Evolutionary conservation across 2,888 invertebrate species (phyloP).

Genomic region (Trichogramma evanescens): DNA sequence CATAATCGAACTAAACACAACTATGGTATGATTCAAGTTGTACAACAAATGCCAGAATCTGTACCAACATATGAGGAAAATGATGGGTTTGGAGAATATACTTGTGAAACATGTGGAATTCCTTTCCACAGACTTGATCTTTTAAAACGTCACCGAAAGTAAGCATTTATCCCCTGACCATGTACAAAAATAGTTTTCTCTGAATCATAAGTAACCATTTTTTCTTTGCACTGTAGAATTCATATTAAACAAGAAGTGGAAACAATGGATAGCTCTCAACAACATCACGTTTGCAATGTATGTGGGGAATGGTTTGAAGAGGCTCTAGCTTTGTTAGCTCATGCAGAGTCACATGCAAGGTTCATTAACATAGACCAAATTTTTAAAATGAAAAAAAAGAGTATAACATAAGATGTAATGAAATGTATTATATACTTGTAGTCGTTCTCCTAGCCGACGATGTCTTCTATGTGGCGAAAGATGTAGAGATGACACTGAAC

Average conservation of each 20-base stretch:
- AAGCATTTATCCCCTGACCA: conserved; percentile 14
- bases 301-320: conserved; percentile 74
- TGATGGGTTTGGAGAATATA: conserved; percentile 55
- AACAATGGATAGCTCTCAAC: conserved; percentile 36
- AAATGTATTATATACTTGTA: neutral
- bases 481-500: conserved; percentile 57
- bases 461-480: conserved; percentile 62
- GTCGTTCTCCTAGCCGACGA: conserved; percentile 46
- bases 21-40: conserved; percentile 29
- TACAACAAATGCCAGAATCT: conserved; percentile 48
- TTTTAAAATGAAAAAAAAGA: neutral
- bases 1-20: conserved; percentile 58
- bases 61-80: conserved; percentile 54
- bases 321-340: conserved; percentile 69
- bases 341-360: conserved; percentile 71
- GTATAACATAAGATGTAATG: conserved; percentile 1
- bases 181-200: neutral
- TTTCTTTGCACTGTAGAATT: conserved; percentile 30
- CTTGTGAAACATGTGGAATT: conserved; percentile 70
- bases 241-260: conserved; percentile 43
- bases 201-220: neutral
- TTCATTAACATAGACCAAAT: conserved; percentile 14
- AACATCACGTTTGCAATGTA: conserved; percentile 65
- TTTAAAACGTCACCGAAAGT: conserved; percentile 63
- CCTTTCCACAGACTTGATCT: conserved; percentile 73